Base-by-base conservation (phyloP, 2,797 vertebrate genomes). In the Mareca penelope region DNA sequence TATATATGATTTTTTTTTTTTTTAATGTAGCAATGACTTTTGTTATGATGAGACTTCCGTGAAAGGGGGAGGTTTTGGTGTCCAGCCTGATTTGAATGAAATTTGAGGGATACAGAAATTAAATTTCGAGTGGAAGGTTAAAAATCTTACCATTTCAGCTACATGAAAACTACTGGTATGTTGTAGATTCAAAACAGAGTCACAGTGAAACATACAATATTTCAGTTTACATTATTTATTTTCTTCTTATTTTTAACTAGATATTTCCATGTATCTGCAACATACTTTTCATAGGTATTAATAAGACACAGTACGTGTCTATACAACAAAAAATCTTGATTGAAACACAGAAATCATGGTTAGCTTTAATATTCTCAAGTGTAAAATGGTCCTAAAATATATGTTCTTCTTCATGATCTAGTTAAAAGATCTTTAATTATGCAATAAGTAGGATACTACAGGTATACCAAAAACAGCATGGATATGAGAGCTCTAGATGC, bases 391-490 rank as follows among this genome's bases (percentile, higher is more conserved):
- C 77, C 18, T 67, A 52, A 63, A 42, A 29, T 3, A 50, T 21
- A 50, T 21, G 28, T 59, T 73, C 8, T 71, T 60, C 61, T 50
- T 8, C 14, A 12, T 3, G 44, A 44, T 50, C 12, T 69, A 53
- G 35, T 44, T 17, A 63, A 59, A 81, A 69, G 6, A 12, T 60
- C 64, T 93, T 26, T 29, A 78, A 75, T 53, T 37, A 16, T 44
- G 15, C 28, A 48, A 3, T 7, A 68, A 35, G 4, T 37, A 10
- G 6, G 17, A 33, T 60, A 21, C 24, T 18, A 65, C 28, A 40
- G 29, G 5, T 44, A 13, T 3, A 28, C 16, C 1, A 0, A 9
- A 24, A 85, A 13, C 0, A 3, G 16, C 21, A 61, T 12, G 26
- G 48, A 48, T 37, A 10, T 33, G 70, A 68, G 39, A 71, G 22